Evolutionary conservation across 2,113 vertebrate species (phyloP), one percentile per base, ranked within the genome.

Genomic region (Physeter macrocephalus): DNA sequence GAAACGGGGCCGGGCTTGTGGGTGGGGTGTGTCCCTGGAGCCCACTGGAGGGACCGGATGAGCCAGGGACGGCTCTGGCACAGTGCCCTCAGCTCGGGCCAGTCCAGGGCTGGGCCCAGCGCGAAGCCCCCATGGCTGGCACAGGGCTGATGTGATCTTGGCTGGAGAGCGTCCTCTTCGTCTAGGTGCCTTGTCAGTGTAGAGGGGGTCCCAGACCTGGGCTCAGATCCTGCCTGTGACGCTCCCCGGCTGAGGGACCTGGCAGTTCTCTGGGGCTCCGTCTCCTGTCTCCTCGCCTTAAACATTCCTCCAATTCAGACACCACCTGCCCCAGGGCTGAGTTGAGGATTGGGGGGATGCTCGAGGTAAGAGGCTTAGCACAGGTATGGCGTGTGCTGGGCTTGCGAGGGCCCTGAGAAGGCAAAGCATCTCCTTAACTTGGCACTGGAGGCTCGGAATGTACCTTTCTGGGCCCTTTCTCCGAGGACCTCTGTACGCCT

Each of bases 31-130:
- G 96, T 83, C 92, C 39, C 39, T 3, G 1, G 46, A 88, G 85
- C 85, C 94, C 81, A 23, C 94, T 93, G 96, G 97, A 71, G 97
- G 86, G 96, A 94, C 96, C 3, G 18, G 96, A 77, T 18, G 59
- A 64, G 89, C 93, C 84, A 15, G 94, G 78, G 49, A 2, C 34
- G 4, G 66, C 34, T 20, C n/a, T 94, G 97, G 96, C 96, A n/a
- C 0, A 0, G 41, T 25, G 84, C 78, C 87, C 59, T 57, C 27
- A 3, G 27, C 61, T 57, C 2, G 8, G 61, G 87, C 85, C 92
- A 54, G 1, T 21, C 18, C 6, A 39, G 66, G 94, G 75, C 36
- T 6, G 49, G 39, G 62, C 4, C 67, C 43, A 39, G 6, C 0
- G 0, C 0, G 89, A 81, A 52, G 85, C 39, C 69, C 77, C 74